Percentiles rank a stretch among this genome's conserved stretches.
Conservation (phyloP, 2,888 invertebrate genomes). For the Colostygia pectinataria region DNA sequence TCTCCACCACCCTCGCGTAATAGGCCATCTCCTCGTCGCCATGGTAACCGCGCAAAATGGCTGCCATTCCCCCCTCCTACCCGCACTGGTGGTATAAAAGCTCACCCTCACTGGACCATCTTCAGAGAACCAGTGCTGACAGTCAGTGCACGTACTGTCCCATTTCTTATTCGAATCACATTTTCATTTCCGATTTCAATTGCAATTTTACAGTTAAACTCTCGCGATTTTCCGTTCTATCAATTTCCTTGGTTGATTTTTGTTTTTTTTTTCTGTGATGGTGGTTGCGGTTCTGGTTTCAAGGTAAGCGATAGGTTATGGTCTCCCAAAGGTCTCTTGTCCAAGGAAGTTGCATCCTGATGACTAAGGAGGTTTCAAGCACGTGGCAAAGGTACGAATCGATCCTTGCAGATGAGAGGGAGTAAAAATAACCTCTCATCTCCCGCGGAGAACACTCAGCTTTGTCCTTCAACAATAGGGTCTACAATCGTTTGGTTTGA, state of each 20-base stretch:
- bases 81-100: conserved; percentile 65
- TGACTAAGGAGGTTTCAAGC: conserved; percentile 21
- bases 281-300: conserved; percentile 43
- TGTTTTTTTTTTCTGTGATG: conserved; percentile 48
- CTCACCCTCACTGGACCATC: conserved; percentile 50
- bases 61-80: conserved; percentile 60
- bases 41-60: conserved; percentile 77
- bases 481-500: conserved; percentile 20
- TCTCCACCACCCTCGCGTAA: conserved; percentile 80
- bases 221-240: conserved; percentile 18
- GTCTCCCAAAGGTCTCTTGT: conserved; percentile 12
- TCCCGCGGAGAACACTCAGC: conserved; percentile 24
- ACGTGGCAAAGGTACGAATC: conserved; percentile 47
- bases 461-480: conserved; percentile 19
- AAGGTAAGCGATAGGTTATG: conserved; percentile 58
- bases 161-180: conserved; percentile 49
- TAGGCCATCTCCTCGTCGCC: conserved; percentile 80
- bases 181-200: conserved; percentile 33
- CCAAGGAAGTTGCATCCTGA: neutral
- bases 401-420: conserved; percentile 48
- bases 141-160: conserved; percentile 51
- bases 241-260: conserved; percentile 38
- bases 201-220: conserved; percentile 10
- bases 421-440: conserved; percentile 45
- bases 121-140: conserved; percentile 73